Conservation (phyloP, 2,113 vertebrate species). For the Ciconia stormi region DNA sequence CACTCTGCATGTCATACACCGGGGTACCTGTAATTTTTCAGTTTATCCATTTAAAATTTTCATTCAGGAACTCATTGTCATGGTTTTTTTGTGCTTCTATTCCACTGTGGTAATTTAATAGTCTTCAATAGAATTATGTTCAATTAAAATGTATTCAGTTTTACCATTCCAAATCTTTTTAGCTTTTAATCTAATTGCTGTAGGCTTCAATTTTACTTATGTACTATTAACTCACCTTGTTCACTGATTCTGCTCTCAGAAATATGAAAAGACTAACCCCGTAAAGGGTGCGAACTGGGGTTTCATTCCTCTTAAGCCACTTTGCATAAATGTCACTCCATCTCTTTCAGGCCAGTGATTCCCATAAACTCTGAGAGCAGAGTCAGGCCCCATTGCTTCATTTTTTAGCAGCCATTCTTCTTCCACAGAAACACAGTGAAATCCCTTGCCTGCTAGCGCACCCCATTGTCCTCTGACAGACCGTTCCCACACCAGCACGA, state of each 20-base stretch:
- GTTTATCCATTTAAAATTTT: slow-evolving; percentile 73
- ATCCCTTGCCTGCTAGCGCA: neutral
- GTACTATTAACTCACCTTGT: slow-evolving; percentile 43
- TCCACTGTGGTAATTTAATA: slow-evolving; percentile 72
- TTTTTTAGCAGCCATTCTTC: neutral
- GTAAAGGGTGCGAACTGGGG: neutral
- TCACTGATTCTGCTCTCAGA: slow-evolving; percentile 20
- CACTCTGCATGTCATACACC: slow-evolving; percentile 77
- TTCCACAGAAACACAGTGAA: neutral
- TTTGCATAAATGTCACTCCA: neutral
- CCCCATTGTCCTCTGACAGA: neutral
- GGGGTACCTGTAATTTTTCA: slow-evolving; percentile 79
- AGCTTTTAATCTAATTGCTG: slow-evolving; percentile 68
- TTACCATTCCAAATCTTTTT: slow-evolving; percentile 62
- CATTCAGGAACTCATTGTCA: slow-evolving; percentile 69
- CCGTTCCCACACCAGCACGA: neutral
- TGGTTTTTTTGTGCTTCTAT: slow-evolving; percentile 60
- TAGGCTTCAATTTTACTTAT: slow-evolving; percentile 60
- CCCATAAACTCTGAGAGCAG: neutral
- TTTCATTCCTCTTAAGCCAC: neutral
- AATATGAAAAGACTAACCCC: slow-evolving; percentile 11
- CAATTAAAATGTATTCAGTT: slow-evolving; percentile 72
- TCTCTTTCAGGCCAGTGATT: neutral
- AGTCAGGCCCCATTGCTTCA: neutral
- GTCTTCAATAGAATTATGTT: slow-evolving; percentile 73